Conservation (phyloP, 2,113 vertebrate genomes). For the Mormoops blainvillei region DNA sequence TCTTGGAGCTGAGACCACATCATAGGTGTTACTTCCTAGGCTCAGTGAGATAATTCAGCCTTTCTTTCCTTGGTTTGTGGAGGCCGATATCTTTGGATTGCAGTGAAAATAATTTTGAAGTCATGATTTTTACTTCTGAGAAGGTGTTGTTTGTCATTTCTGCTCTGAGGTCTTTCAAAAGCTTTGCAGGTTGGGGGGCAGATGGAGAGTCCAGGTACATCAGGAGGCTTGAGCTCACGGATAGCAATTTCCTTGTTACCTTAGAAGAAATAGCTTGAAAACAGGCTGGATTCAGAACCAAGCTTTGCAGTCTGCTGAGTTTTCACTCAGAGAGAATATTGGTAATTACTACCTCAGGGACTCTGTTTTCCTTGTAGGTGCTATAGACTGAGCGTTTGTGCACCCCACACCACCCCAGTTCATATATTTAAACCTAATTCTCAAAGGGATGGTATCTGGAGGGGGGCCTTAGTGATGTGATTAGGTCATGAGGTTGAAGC, state of each 20-base stretch:
- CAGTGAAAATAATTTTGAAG: conserved; percentile 28
- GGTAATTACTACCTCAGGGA: not conserved
- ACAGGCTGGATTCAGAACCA: not conserved
- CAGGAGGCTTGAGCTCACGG: not conserved
- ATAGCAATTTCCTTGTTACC: not conserved
- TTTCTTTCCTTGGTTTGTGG: not conserved
- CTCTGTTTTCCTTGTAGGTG: not conserved
- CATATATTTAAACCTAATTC: not conserved
- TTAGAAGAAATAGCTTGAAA: not conserved
- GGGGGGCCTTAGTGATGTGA: not conserved
- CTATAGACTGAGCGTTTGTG: not conserved
- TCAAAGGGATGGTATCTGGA: not conserved
- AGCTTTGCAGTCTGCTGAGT: not conserved
- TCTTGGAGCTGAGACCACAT: not conserved
- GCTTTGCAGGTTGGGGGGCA: not conserved
- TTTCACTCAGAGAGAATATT: not conserved
- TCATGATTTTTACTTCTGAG: conserved; percentile 7
- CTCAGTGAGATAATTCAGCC: not conserved
- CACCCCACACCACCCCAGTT: not conserved
- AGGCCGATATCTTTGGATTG: not conserved
- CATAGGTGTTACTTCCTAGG: not conserved
- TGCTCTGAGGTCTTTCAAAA: not conserved
- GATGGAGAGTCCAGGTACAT: not conserved
- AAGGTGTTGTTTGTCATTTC: not conserved
- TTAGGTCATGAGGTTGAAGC: not conserved